Percentiles rank a stretch among this genome's conserved stretches.
These are phyloP conservation scores for Calosoma granatense DNA, from an alignment of 1,140 invertebrate species.

Conservation along the genomic window DNA sequence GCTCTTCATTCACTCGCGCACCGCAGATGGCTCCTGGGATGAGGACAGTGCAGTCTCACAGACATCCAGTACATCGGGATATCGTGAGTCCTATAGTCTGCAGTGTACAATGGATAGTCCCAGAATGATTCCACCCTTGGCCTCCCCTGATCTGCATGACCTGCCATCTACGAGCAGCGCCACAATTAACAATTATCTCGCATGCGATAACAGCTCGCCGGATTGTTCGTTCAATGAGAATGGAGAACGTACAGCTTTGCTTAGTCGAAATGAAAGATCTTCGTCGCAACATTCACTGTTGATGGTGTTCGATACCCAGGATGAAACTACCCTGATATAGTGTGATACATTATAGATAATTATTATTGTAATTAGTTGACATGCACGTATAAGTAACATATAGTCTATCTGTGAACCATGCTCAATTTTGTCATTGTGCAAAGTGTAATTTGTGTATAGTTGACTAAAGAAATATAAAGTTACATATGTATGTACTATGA, in stretches of 20 bases:
- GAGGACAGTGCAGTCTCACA: constrained; percentile 59
- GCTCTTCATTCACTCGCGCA: constrained; percentile 27
- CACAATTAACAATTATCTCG: constrained; percentile 44
- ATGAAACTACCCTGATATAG: constrained; percentile 66
- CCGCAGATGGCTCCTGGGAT: constrained; percentile 59
- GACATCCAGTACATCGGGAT: constrained; percentile 72
- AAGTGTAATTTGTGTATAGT: no score
- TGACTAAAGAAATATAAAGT: no score
- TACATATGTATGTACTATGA: no score
- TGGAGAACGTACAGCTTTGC: constrained; percentile 46
- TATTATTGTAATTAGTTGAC: no score
- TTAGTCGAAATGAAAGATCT: constrained; percentile 30
- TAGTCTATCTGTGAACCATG: no score
- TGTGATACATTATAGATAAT: constrained; percentile 3
- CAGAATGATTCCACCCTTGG: constrained; percentile 42
- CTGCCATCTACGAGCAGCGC: constrained; percentile 47
- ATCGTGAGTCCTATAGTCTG: constrained; percentile 49
- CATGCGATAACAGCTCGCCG: constrained; percentile 48
- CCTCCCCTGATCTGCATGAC: constrained; percentile 47
- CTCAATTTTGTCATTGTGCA: no score
- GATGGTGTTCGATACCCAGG: constrained; percentile 58
- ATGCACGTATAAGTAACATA: no score
- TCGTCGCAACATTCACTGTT: constrained; percentile 55
- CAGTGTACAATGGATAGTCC: constrained; percentile 29
- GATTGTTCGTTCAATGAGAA: constrained; percentile 49